Conservation (phyloP, 2,113 vertebrate genomes). For the Colius striatus region DNA sequence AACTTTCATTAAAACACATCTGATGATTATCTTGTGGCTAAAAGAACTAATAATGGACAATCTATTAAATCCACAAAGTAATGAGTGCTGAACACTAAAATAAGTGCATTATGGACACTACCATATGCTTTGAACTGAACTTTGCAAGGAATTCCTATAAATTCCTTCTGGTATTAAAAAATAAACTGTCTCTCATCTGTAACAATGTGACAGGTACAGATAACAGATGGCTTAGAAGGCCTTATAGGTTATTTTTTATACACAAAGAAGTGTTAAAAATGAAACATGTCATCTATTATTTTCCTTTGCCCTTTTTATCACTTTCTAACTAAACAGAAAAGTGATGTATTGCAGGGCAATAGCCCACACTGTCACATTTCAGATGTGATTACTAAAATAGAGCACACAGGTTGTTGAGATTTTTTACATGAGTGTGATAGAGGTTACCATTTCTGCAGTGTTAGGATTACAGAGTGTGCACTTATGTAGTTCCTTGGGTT, state of each 20-base stretch:
- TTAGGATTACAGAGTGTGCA: too few species aligned
- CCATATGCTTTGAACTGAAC: constrained; percentile 48
- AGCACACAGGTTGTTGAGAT: background rate
- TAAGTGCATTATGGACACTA: constrained; percentile 21
- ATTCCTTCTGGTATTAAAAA: constrained; percentile 55
- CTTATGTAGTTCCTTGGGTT: constrained; percentile 8
- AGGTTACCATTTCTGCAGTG: too few species aligned
- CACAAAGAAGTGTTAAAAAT: constrained; percentile 47
- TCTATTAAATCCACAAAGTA: background rate
- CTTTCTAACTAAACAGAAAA: constrained; percentile 69
- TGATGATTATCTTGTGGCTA: background rate
- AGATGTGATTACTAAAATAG: constrained; percentile 44
- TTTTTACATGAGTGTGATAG: constrained; percentile 50
- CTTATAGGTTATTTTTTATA: background rate
- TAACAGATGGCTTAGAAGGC: constrained; percentile 52
- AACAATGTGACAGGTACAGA: constrained; percentile 30
- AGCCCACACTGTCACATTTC: constrained; percentile 63
- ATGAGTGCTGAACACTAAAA: background rate
- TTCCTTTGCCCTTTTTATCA: constrained; percentile 58
- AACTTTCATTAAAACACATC: background rate
- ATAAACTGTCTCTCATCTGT: constrained; percentile 52
- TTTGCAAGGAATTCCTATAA: constrained; percentile 33
- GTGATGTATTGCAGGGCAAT: constrained; percentile 64
- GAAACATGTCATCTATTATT: constrained; percentile 67
- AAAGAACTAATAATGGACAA: constrained; percentile 14